Percentiles rank a stretch among this genome's conserved stretches.
These are phyloP conservation scores for Isichthys henryi DNA, from an alignment of 2,113 vertebrate genomes.

Conservation along the genomic window DNA sequence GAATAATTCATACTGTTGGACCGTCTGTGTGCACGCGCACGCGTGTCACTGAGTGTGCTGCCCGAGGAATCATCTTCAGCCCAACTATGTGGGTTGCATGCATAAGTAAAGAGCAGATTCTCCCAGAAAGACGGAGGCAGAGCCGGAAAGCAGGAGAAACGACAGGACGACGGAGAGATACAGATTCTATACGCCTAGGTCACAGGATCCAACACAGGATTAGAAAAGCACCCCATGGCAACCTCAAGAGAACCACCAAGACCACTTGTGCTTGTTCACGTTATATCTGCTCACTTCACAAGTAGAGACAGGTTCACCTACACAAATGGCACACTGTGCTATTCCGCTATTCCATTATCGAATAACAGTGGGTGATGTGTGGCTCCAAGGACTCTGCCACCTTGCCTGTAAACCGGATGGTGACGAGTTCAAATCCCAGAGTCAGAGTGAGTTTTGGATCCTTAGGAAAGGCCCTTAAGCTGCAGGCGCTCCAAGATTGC, in stretches of 20 bases:
- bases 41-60: background rate
- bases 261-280: background rate
- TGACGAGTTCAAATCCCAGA: background rate
- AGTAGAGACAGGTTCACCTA: background rate
- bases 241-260: background rate
- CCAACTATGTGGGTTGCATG: background rate
- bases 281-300: background rate
- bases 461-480: background rate
- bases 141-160: background rate
- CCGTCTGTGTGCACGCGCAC: background rate
- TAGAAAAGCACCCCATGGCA: background rate
- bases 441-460: background rate
- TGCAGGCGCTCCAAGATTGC: background rate
- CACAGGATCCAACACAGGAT: background rate
- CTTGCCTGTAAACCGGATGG: background rate
- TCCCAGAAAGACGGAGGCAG: background rate
- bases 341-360: background rate
- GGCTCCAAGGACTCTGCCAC: background rate
- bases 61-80: background rate
- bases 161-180: background rate
- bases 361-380: background rate
- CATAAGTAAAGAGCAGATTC: background rate
- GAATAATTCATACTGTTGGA: slow-evolving; percentile 8
- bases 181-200: background rate
- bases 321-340: background rate